Evolutionary conservation across 2,888 invertebrate species (phyloP), one percentile per base, ranked within the genome.

Genomic region (Acanthopleura granulata): DNA sequence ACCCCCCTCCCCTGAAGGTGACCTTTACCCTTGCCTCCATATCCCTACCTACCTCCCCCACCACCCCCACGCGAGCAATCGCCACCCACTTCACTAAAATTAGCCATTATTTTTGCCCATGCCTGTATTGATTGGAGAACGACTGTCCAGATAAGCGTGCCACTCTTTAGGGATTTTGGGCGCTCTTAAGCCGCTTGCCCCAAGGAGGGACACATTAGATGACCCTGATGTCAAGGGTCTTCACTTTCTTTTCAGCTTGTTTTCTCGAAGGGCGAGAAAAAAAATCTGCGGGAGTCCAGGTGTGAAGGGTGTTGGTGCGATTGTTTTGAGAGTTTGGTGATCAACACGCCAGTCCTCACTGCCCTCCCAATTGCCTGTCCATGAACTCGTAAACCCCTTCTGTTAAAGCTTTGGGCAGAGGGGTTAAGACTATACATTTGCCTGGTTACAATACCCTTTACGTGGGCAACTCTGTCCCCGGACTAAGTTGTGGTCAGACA

Each of bases 91-190:
- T 40, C 40, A 40, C 40, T 40, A 40, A 40, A 40, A 40, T 40
- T 40, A 40, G 40, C 40, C 40, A 40, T 40, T 40, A 40, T 40
- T 40, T 40, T 40, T 40, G 40, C 3, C 40, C 9, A 9, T 40
- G 40, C 40, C 3, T 40, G 40, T 40, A 40, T 40, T 40, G 57
- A 22, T 22, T 57, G 12, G 12, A 12, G 18, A n/a, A 57, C 6
- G 57, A n/a, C 57, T 22, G 22, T n/a, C n/a, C n/a, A 57, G 57
- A 57, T 57, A 57, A 57, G 57, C 57, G 22, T 57, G 57, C 57
- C 57, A n/a, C n/a, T 57, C 18, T 57, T 57, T 40, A 6, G 40
- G 40, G 40, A 40, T 40, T 40, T n/a, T 40, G 40, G 57, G 57
- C 18, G 57, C 57, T 57, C 57, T 57, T 57, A 12, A 22, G 57